phyloP scores from a whole-genome alignment of 2,797 vertebrate species.

The Iguana delicatissima region DNA sequence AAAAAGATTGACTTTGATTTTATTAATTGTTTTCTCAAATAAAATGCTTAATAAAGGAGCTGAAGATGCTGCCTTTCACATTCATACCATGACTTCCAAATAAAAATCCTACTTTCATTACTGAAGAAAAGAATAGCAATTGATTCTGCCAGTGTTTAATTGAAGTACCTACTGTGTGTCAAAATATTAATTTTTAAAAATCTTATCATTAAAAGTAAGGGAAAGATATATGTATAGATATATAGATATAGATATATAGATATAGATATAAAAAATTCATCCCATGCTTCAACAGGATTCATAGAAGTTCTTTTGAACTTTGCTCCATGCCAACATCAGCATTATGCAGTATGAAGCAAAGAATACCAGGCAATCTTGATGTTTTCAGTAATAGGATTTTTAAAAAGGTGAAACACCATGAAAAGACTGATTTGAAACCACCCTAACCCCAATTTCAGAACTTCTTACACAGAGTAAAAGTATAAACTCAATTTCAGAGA shows the following conservation, averaged over 20 bases:
- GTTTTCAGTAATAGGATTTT: neutral
- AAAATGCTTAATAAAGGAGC: constrained; percentile 49
- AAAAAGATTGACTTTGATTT: constrained; percentile 69
- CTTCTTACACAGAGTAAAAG: neutral
- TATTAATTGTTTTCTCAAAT: constrained; percentile 73
- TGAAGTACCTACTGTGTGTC: constrained; percentile 59
- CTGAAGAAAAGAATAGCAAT: constrained; percentile 62
- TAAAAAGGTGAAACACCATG: neutral
- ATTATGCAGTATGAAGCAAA: neutral
- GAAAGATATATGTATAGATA: neutral
- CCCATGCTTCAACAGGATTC: constrained; percentile 39
- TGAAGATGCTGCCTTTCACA: constrained; percentile 54
- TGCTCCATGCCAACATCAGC: constrained; percentile 26
- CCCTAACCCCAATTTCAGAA: neutral
- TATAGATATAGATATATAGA: no score
- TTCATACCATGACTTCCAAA: constrained; percentile 68
- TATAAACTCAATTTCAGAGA: neutral
- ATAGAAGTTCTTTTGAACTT: constrained; percentile 20
- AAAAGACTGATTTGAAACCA: neutral
- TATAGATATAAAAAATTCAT: neutral
- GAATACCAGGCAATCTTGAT: neutral
- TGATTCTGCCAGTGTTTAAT: constrained; percentile 67
- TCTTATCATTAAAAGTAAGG: constrained; percentile 59
- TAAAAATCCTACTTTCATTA: constrained; percentile 72
- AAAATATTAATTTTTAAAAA: constrained; percentile 61